Evolutionary conservation across 1,140 invertebrate species (phyloP).

Genomic region (Papilio xuthus): DNA sequence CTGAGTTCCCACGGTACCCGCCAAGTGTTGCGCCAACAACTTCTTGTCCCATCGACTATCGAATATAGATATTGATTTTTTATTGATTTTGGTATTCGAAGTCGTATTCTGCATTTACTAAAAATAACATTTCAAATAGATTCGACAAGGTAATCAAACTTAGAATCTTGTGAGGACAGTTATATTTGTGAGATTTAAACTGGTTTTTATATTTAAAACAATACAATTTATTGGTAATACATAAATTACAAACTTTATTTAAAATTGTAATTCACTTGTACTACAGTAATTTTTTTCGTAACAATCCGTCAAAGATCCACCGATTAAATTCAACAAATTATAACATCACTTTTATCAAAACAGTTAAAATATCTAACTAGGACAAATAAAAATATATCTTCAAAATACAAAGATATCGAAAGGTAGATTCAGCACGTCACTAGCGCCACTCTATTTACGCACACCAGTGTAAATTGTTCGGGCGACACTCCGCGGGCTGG

Average conservation of each 20-base stretch:
- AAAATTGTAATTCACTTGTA: no score
- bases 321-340: background rate
- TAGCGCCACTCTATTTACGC: constrained; percentile 37
- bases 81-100: background rate
- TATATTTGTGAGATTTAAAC: no score
- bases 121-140: no score
- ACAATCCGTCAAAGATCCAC: no score
- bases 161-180: no score
- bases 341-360: background rate
- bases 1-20: constrained; percentile 54
- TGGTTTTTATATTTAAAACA: no score
- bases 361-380: no score
- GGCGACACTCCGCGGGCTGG: constrained; percentile 54
- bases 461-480: constrained; percentile 49
- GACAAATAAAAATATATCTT: background rate
- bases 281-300: no score
- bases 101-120: no score
- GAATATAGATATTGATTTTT: background rate
- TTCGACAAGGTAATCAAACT: no score
- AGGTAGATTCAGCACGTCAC: background rate
- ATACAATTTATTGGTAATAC: no score
- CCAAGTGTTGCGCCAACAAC: constrained; percentile 3
- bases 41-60: background rate
- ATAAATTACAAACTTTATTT: no score
- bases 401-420: background rate